Percentiles rank a stretch among this genome's conserved stretches.
phyloP scores from a whole-genome alignment of 2,113 vertebrate genomes.

The Bufo gargarizans region DNA sequence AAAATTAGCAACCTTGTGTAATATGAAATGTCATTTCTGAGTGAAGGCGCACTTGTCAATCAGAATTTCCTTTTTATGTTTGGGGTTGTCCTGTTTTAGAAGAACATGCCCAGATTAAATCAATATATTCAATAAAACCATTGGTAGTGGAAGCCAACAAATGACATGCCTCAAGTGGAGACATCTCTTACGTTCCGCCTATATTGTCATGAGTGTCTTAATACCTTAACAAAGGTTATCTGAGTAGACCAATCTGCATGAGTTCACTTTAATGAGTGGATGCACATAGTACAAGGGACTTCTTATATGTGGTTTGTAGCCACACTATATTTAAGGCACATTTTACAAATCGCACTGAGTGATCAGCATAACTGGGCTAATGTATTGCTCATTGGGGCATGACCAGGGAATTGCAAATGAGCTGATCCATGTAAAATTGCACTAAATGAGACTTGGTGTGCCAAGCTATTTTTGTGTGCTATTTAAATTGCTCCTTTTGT shows the following conservation, averaged over 20 bases:
- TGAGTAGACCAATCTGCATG: neutral
- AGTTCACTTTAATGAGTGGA: conserved; percentile 11
- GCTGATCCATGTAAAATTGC: conserved; percentile 38
- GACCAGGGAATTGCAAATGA: conserved; percentile 32
- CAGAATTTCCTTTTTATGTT: neutral
- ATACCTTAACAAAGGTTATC: conserved; percentile 6
- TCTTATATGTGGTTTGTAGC: neutral
- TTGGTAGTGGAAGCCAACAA: neutral
- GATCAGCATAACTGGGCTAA: conserved; percentile 25
- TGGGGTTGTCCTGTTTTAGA: neutral
- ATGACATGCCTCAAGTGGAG: neutral
- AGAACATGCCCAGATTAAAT: neutral
- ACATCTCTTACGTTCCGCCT: neutral
- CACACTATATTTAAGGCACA: conserved; percentile 30
- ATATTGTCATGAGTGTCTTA: neutral
- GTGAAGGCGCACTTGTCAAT: neutral
- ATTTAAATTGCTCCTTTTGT: conserved; percentile 15
- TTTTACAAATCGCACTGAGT: conserved; percentile 29
- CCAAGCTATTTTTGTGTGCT: conserved; percentile 22
- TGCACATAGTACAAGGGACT: neutral
- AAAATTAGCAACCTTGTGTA: neutral
- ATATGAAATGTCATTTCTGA: neutral
- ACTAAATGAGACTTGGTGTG: conserved; percentile 34
- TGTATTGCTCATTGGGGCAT: conserved; percentile 24
- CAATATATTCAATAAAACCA: neutral